phyloP scores from a whole-genome alignment of 2,113 vertebrate genomes.

The Rana temporaria region DNA sequence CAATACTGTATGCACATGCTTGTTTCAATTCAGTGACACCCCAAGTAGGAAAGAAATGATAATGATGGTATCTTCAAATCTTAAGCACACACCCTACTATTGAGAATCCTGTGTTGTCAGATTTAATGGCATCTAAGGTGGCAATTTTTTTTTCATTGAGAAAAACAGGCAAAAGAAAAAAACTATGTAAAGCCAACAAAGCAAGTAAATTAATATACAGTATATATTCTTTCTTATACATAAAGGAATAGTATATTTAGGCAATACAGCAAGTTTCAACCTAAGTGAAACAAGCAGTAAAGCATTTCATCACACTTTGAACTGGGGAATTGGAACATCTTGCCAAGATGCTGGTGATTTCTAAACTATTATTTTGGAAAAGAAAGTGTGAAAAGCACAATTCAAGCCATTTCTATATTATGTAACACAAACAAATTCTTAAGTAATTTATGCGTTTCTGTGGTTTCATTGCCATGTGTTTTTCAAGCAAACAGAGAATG shows the following conservation, averaged over 20 bases:
- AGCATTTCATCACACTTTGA: not conserved
- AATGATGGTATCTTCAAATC: too few relatives aligned
- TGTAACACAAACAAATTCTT: slow-evolving; percentile 14
- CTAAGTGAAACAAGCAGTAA: not conserved
- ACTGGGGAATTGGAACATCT: slow-evolving; percentile 1
- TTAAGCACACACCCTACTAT: too few relatives aligned
- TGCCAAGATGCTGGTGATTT: slow-evolving; percentile 6
- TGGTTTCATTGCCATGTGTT: slow-evolving; percentile 2
- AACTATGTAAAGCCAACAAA: too few relatives aligned
- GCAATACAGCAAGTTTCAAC: not conserved
- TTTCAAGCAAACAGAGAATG: slow-evolving; percentile 12
- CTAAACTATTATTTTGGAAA: slow-evolving; percentile 20
- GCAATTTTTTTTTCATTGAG: too few relatives aligned
- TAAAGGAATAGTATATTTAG: not conserved
- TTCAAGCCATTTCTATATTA: slow-evolving; percentile 10
- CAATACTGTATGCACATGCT: too few relatives aligned
- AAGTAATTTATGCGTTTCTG: slow-evolving; percentile 22
- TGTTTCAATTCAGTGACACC: too few relatives aligned
- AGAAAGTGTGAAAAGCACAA: slow-evolving; percentile 11
- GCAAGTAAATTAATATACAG: too few relatives aligned
- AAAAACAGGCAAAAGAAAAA: too few relatives aligned
- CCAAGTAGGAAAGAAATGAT: too few relatives aligned
- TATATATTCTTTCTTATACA: too few relatives aligned
- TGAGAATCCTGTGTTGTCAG: too few relatives aligned
- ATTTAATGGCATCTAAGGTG: too few relatives aligned